Conservation (phyloP, 1,140 invertebrate species). For the Bombus soroeensis region DNA sequence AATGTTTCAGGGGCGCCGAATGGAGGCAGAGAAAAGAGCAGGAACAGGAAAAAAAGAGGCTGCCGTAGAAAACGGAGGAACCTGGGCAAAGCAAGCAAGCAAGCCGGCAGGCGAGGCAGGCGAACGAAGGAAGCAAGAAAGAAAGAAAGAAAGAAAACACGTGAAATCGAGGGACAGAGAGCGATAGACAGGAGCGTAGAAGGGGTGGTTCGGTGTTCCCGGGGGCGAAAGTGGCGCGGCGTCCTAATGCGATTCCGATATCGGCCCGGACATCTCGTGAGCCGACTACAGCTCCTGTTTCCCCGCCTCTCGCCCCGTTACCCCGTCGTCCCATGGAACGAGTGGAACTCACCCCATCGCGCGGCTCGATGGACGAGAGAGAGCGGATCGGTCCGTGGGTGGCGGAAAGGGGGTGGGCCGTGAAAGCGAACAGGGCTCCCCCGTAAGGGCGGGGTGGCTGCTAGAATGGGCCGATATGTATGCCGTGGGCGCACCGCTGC, state of each 20-base stretch:
- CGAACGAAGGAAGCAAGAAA: not conserved
- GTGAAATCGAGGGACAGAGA: not conserved
- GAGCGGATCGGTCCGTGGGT: slow-evolving; percentile 52
- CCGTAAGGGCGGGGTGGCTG: slow-evolving; percentile 68
- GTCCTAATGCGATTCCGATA: slow-evolving; percentile 77
- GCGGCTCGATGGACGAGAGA: slow-evolving; percentile 38
- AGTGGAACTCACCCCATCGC: slow-evolving; percentile 48
- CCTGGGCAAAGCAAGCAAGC: not conserved
- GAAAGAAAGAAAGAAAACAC: not conserved
- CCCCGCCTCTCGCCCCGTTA: slow-evolving; percentile 44
- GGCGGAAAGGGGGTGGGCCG: slow-evolving; percentile 58
- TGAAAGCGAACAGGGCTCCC: slow-evolving; percentile 60
- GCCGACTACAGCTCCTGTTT: slow-evolving; percentile 64
- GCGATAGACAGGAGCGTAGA: slow-evolving; percentile 3
- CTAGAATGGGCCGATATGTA: slow-evolving; percentile 74
- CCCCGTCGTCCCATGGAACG: slow-evolving; percentile 37
- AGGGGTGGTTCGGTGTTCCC: slow-evolving; percentile 64
- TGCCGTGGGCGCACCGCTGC: slow-evolving; percentile 67
- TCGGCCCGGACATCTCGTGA: slow-evolving; percentile 73
- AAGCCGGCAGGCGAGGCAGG: not conserved
- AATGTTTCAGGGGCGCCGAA: slow-evolving; percentile 63
- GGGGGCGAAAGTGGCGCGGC: slow-evolving; percentile 68
- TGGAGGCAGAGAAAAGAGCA: slow-evolving; percentile 52
- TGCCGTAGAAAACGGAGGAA: slow-evolving; percentile 15
- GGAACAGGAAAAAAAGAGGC: slow-evolving; percentile 21